Evolutionary conservation across 2,797 vertebrate genomes (phyloP).

Genomic region (Carcharodon carcharias): DNA sequence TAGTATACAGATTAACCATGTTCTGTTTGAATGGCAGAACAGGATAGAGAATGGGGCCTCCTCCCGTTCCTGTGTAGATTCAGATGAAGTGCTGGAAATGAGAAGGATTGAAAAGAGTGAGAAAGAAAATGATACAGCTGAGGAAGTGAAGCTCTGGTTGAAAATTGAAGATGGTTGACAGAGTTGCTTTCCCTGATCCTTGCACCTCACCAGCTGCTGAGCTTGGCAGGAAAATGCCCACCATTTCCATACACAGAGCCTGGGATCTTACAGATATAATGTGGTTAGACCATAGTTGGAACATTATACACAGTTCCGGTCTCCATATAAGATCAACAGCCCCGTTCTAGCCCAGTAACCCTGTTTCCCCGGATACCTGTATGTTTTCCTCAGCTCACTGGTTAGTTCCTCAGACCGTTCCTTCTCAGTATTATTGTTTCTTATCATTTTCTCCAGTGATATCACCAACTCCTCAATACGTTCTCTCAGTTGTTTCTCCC

Average conservation of each 20-base stretch:
- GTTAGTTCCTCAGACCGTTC: constrained; percentile 44
- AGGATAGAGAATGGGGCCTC: background rate
- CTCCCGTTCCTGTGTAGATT: background rate
- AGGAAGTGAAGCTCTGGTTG: background rate
- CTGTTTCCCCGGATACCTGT: constrained; percentile 49
- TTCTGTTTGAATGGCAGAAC: background rate
- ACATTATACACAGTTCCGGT: background rate
- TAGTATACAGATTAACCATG: background rate
- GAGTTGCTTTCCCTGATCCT: background rate
- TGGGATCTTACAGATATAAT: background rate
- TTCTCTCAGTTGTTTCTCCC: constrained; percentile 42
- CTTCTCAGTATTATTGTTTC: constrained; percentile 42
- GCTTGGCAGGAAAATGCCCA: background rate
- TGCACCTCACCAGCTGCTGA: constrained; percentile 45
- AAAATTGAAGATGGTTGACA: background rate
- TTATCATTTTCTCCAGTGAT: constrained; percentile 49
- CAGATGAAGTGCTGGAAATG: background rate
- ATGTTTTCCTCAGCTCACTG: constrained; percentile 51
- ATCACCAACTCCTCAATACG: constrained; percentile 41
- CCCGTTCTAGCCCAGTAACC: background rate
- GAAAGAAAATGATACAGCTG: background rate
- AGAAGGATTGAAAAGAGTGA: background rate
- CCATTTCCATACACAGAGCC: background rate
- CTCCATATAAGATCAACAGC: background rate
- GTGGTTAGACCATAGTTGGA: background rate